A percentile compares a stretch with the other conserved stretches of the same genome.
Evolutionary conservation across 2,113 vertebrate genomes (phyloP).

Genomic region (Neodon shergylaensis): DNA sequence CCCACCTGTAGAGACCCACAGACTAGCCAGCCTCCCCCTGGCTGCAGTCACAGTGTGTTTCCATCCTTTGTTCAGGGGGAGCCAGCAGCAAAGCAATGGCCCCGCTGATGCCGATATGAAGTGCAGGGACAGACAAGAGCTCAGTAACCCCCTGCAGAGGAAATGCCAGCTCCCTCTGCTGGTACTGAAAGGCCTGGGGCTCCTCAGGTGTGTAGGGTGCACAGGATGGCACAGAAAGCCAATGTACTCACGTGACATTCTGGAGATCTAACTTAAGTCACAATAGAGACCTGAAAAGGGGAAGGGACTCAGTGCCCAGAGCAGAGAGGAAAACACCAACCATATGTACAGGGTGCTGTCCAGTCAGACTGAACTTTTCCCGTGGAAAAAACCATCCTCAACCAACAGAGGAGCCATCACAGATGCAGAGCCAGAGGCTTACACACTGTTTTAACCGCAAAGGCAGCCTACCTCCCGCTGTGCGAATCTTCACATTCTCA

Average conservation of each 20-base stretch:
- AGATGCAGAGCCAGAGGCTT: not conserved
- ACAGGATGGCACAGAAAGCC: not conserved
- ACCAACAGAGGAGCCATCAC: fast-evolving
- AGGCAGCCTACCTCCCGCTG: slow-evolving; percentile 75
- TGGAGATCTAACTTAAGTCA: not conserved
- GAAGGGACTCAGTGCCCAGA: not conserved
- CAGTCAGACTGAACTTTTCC: not conserved
- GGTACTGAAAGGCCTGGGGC: not conserved
- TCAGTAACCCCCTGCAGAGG: not conserved
- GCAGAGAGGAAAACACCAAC: not conserved
- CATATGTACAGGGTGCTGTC: not conserved
- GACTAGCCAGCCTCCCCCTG: not conserved
- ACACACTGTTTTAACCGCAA: not conserved
- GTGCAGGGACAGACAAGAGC: not conserved
- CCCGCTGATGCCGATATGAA: too few relatives aligned
- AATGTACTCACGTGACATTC: not conserved
- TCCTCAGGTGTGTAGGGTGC: not conserved
- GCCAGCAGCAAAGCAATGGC: not conserved
- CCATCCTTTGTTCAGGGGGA: not conserved
- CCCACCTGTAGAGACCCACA: not conserved
- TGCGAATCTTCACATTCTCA: slow-evolving; percentile 60
- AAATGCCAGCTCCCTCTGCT: not conserved
- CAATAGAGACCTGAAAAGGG: not conserved
- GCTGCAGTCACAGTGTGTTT: not conserved
- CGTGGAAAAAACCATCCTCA: not conserved